These are phyloP conservation scores for Tridacna gigas DNA, from an alignment of 2,888 invertebrate species.

Conservation along the genomic window DNA sequence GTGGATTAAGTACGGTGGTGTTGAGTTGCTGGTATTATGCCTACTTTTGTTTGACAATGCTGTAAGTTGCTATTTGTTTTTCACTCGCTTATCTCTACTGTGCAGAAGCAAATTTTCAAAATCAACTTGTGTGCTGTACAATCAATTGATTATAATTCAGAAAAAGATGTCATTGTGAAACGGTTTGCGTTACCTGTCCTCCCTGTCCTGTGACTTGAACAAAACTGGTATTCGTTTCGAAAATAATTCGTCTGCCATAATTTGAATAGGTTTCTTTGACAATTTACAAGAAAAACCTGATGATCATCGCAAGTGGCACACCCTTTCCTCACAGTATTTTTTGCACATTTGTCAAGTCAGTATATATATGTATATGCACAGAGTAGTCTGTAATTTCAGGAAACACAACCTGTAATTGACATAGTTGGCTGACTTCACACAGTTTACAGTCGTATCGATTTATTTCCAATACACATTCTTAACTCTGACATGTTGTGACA, in stretches of 20 bases:
- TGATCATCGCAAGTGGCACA: not conserved
- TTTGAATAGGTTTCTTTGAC: not conserved
- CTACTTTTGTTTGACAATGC: not conserved
- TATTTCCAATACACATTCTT: conserved; percentile 32
- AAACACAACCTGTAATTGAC: not conserved
- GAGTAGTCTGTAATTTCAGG: not conserved
- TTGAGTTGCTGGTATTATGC: too few species aligned
- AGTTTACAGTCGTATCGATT: conserved; percentile 9
- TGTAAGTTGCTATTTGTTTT: too few species aligned
- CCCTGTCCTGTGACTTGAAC: conserved; percentile 79
- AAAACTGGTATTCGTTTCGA: conserved; percentile 80
- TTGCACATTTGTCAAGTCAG: too few species aligned
- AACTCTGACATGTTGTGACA: conserved; percentile 35
- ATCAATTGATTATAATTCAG: too few species aligned
- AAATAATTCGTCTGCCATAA: conserved; percentile 81
- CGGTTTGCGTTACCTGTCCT: conserved; percentile 77
- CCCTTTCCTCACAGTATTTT: not conserved
- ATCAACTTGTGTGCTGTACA: too few species aligned
- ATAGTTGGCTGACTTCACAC: not conserved
- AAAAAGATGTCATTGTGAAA: too few species aligned
- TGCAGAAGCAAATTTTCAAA: too few species aligned
- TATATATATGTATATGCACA: too few species aligned
- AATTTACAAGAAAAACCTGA: not conserved
- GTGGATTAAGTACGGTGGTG: too few species aligned
- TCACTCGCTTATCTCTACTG: too few species aligned